These are phyloP conservation scores for Pseudoips prasinana DNA, from an alignment of 2,888 invertebrate genomes.

Conservation along the genomic window DNA sequence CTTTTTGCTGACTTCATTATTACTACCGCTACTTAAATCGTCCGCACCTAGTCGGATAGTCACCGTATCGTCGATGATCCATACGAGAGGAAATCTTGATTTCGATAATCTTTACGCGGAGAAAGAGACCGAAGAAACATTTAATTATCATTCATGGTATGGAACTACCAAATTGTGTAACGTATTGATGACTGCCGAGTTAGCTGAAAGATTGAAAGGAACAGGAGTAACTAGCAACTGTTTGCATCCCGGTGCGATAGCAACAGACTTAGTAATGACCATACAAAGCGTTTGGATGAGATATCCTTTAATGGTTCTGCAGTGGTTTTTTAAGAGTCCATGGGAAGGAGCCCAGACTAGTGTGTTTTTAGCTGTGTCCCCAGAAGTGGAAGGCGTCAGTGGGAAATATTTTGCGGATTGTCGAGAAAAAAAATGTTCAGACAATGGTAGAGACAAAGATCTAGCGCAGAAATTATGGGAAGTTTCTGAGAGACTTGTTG, in stretches of 20 bases:
- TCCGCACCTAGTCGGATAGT: slow-evolving; percentile 66
- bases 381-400: too few relatives aligned
- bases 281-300: too few relatives aligned
- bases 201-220: too few relatives aligned
- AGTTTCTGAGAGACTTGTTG: slow-evolving; percentile 59
- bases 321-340: slow-evolving; percentile 38
- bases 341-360: slow-evolving; percentile 75
- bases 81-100: slow-evolving; percentile 44
- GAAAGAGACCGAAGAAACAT: slow-evolving; percentile 32
- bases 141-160: slow-evolving; percentile 28
- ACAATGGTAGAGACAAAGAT: slow-evolving; percentile 67
- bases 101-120: slow-evolving; percentile 48
- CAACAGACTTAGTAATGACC: slow-evolving; percentile 84
- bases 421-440: slow-evolving; percentile 54
- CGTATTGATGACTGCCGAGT: slow-evolving; percentile 87
- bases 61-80: slow-evolving; percentile 56
- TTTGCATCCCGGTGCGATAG: slow-evolving; percentile 88
- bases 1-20: slow-evolving; percentile 84
- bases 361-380: slow-evolving; percentile 77
- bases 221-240: slow-evolving; percentile 89
- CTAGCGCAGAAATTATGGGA: slow-evolving; percentile 84
- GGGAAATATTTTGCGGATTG: slow-evolving; percentile 85
- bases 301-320: slow-evolving; percentile 54
- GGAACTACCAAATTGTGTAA: slow-evolving; percentile 87
- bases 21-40: slow-evolving; percentile 68